Conservation (phyloP, 2,888 invertebrate genomes). For the Timema cristinae region DNA sequence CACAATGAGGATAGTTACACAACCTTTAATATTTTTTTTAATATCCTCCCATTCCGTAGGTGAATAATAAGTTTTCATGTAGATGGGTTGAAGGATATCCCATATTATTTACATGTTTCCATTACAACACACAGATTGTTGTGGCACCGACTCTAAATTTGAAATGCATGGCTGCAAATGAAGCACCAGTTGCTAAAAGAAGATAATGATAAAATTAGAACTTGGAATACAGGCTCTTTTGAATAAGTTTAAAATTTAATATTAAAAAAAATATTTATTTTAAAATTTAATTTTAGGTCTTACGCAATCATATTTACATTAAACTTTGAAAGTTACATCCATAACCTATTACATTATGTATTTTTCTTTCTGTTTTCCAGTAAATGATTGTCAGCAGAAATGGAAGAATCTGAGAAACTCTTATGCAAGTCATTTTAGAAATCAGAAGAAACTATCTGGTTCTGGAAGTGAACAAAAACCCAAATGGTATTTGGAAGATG, state of each 20-base stretch:
- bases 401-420: background rate
- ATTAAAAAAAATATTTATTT: background rate
- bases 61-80: background rate
- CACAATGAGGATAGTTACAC: background rate
- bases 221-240: background rate
- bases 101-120: constrained; percentile 2
- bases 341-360: background rate
- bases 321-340: background rate
- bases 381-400: background rate
- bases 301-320: background rate
- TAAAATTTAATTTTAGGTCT: background rate
- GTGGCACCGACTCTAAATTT: background rate
- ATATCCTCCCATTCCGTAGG: background rate
- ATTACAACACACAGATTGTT: background rate
- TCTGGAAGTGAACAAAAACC: background rate
- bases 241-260: background rate
- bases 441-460: background rate
- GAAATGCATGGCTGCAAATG: background rate
- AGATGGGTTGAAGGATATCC: background rate
- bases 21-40: background rate
- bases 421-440: background rate
- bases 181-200: background rate
- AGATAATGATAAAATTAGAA: background rate
- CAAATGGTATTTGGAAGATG: background rate
- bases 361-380: background rate